Percentiles rank a stretch among this genome's conserved stretches.
These are phyloP conservation scores for Alentia gelatinosa DNA, from an alignment of 2,888 invertebrate genomes.

Conservation along the genomic window DNA sequence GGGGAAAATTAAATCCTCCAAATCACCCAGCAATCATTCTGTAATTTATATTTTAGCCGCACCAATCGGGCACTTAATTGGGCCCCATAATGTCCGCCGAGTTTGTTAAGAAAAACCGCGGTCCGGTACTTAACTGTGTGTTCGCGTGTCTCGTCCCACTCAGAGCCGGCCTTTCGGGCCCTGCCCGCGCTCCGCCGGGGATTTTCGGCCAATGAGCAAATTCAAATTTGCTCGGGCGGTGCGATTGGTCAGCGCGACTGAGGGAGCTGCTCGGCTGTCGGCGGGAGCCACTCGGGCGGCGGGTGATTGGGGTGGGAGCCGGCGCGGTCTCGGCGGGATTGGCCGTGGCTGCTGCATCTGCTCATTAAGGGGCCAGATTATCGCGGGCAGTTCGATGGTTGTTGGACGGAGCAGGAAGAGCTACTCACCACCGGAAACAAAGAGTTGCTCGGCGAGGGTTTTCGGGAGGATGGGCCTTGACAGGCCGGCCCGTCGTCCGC, in stretches of 20 bases:
- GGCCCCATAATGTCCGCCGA: slow-evolving; percentile 7
- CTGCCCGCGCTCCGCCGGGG: not conserved
- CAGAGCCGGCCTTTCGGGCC: slow-evolving; percentile 30
- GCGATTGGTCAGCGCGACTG: slow-evolving; percentile 11
- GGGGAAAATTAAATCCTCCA: slow-evolving; percentile 43
- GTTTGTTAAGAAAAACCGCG: slow-evolving; percentile 51
- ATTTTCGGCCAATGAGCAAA: slow-evolving; percentile 21
- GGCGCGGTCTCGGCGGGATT: not conserved
- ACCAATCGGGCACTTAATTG: slow-evolving; percentile 43
- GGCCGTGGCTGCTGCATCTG: not conserved
- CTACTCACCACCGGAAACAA: not conserved
- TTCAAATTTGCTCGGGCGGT: slow-evolving; percentile 6
- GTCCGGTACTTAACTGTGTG: not conserved
- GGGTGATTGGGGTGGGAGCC: slow-evolving; percentile 16
- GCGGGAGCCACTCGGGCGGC: not conserved
- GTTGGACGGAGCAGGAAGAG: not conserved
- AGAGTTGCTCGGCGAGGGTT: not conserved
- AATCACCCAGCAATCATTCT: slow-evolving; percentile 49
- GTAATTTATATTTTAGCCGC: slow-evolving; percentile 51
- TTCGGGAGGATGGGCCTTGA: not conserved
- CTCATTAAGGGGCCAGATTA: slow-evolving; percentile 3
- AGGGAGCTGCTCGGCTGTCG: not conserved
- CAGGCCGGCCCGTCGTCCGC: not conserved
- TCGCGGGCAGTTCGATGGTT: not conserved
- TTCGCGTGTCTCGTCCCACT: slow-evolving; percentile 1